Evolutionary conservation across 37 sponge, comb jelly and placozoan genomes (phyloP).

Genomic region (Crambe crambe): DNA sequence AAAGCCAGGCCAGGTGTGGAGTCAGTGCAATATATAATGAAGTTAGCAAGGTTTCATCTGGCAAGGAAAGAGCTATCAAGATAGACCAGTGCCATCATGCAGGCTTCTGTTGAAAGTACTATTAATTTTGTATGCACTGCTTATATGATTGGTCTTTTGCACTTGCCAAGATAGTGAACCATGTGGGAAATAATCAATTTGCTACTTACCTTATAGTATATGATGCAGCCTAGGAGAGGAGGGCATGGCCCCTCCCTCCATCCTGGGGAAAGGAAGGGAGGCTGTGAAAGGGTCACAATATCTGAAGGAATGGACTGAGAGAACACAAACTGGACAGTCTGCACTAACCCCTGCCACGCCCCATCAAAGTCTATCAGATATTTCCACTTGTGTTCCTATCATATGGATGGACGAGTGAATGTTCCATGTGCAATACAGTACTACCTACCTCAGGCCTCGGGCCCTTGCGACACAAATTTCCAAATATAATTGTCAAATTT

Average conservation of each 20-base stretch:
- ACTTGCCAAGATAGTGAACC: no score
- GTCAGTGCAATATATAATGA: no score
- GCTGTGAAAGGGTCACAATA: slow-evolving; percentile 34
- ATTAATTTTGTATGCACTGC: no score
- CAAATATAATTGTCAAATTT: slow-evolving; percentile 36
- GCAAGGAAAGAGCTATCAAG: no score
- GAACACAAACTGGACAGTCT: slow-evolving; percentile 60
- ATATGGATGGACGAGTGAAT: neutral
- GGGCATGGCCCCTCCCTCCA: slow-evolving; percentile 56
- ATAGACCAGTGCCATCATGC: no score
- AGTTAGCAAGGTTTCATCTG: no score
- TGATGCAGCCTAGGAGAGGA: slow-evolving; percentile 38
- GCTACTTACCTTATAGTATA: slow-evolving; percentile 63
- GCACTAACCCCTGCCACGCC: slow-evolving; percentile 25
- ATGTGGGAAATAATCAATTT: no score
- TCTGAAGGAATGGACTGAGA: slow-evolving; percentile 62
- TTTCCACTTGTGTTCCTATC: slow-evolving; percentile 62
- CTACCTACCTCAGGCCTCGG: slow-evolving; percentile 36
- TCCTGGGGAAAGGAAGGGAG: slow-evolving; percentile 54
- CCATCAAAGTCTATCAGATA: slow-evolving; percentile 60
- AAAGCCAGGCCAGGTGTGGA: neutral
- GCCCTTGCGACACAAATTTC: slow-evolving; percentile 49
- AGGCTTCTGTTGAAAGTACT: no score
- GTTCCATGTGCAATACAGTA: neutral
- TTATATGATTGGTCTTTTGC: no score